Base-by-base conservation (phyloP, 2,888 invertebrate genomes). In the Rhogogaster chlorosoma region DNA sequence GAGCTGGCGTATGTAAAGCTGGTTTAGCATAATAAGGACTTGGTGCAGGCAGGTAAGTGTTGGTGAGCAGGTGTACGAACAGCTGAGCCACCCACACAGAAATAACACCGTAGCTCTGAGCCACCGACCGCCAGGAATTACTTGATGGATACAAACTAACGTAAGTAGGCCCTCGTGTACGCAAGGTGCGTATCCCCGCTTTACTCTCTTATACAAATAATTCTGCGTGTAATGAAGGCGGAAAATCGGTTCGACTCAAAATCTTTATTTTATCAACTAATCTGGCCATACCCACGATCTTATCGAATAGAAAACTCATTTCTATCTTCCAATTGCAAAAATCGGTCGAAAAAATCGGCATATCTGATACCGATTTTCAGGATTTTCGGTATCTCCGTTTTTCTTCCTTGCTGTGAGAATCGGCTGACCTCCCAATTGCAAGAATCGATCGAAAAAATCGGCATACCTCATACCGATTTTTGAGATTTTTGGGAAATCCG, bases 31-130 rank as follows among this genome's bases (percentile, higher is more conserved):
- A 80, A 80, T 73, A 73, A 73, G 64, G 57, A 80, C 22, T 61
- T 32, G 22, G 80, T 80, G 42, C 18, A n/a, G n/a, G 61, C 32
- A 22, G 80, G 38, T 49, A 77, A 64, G 57, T 80, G 86, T 87
- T 71, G 84, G 82, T 83, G 84, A 84, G 91, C 91, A 91, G 91
- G 91, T 91, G 91, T 89, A 89, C 86, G 87, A 91, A 90, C 91
- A 91, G 91, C 91, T 91, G 92, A 92, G 89, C 91, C 92, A 91
- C 90, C 92, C 90, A 91, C 90, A 88, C 89, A 86, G 87, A 84
- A 84, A 85, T 86, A 88, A 84, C 53, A 73, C 84, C 86, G 86
- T 87, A 87, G 86, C 87, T 49, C 61, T 64, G n/a, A 32, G 42
- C 64, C 45, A 22, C 61, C 61, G 22, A 29, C 38, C 42, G 82